Evolutionary conservation across 2,113 vertebrate genomes (phyloP).

Genomic region (Cyanoderma ruficeps): DNA sequence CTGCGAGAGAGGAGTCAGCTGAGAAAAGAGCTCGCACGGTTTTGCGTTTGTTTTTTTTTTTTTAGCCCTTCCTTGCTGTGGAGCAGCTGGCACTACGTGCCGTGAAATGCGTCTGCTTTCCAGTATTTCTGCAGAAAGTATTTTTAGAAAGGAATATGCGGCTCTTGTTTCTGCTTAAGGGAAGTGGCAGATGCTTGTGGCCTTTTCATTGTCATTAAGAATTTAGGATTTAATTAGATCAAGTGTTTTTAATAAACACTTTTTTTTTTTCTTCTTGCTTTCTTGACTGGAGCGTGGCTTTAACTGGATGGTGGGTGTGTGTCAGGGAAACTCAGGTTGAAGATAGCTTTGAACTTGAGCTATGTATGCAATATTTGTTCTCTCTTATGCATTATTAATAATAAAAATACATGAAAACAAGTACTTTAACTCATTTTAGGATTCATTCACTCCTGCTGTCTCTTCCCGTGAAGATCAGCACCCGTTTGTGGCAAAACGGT

Average conservation of each 20-base stretch:
- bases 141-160: slow-evolving; percentile 23
- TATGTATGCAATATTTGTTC: neutral
- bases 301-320: neutral
- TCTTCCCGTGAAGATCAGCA: neutral
- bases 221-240: slow-evolving; percentile 15
- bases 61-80: slow-evolving; percentile 21
- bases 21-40: neutral
- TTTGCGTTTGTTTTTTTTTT: neutral
- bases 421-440: neutral
- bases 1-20: neutral
- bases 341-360: neutral
- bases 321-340: neutral
- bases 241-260: neutral
- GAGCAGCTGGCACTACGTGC: slow-evolving; percentile 45
- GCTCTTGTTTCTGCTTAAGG: neutral
- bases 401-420: neutral
- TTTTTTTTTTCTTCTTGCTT: neutral
- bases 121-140: slow-evolving; percentile 27
- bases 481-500: neutral
- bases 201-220: slow-evolving; percentile 3
- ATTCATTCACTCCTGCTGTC: slow-evolving; percentile 1
- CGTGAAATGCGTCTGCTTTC: slow-evolving; percentile 15
- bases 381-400: neutral
- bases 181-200: neutral
- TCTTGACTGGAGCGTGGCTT: neutral